A percentile compares a stretch with the other conserved stretches of the same genome.
phyloP scores from a whole-genome alignment of 2,888 invertebrate species.

The Sphinx pinastri region DNA sequence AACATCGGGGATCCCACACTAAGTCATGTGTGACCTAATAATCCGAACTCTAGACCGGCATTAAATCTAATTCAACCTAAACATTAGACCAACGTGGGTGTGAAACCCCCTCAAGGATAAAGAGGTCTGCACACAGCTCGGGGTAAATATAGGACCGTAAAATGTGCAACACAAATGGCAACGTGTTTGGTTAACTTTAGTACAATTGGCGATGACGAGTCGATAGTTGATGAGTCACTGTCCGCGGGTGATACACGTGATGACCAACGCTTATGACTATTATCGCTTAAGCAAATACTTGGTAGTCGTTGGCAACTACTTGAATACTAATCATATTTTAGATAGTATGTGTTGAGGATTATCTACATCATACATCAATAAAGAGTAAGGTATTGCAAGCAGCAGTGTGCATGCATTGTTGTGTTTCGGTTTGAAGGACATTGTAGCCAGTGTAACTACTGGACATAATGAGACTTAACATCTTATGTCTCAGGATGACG shows the following conservation, averaged over 20 bases:
- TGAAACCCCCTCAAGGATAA: neutral
- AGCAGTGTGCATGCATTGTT: no score
- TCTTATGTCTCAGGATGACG: no score
- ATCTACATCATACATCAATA: no score
- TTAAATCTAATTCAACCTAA: slow-evolving; percentile 16
- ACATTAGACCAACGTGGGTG: slow-evolving; percentile 15
- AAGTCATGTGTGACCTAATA: slow-evolving; percentile 17
- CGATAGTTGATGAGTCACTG: slow-evolving; percentile 16
- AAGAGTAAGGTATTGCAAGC: no score
- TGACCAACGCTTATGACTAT: slow-evolving; percentile 16
- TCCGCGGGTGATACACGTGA: slow-evolving; percentile 1
- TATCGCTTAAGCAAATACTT: neutral
- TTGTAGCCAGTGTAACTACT: no score
- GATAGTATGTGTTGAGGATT: no score
- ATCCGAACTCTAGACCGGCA: neutral
- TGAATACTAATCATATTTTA: no score
- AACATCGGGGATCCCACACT: neutral
- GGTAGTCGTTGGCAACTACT: neutral
- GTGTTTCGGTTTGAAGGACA: no score
- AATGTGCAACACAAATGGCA: slow-evolving; percentile 12
- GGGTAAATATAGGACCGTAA: slow-evolving; percentile 12
- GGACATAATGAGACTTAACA: no score
- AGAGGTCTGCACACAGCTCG: neutral
- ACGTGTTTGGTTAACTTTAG: slow-evolving; percentile 21
- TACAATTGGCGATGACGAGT: slow-evolving; percentile 23